Conservation (phyloP, 2,113 vertebrate species). For the Fulica atra region DNA sequence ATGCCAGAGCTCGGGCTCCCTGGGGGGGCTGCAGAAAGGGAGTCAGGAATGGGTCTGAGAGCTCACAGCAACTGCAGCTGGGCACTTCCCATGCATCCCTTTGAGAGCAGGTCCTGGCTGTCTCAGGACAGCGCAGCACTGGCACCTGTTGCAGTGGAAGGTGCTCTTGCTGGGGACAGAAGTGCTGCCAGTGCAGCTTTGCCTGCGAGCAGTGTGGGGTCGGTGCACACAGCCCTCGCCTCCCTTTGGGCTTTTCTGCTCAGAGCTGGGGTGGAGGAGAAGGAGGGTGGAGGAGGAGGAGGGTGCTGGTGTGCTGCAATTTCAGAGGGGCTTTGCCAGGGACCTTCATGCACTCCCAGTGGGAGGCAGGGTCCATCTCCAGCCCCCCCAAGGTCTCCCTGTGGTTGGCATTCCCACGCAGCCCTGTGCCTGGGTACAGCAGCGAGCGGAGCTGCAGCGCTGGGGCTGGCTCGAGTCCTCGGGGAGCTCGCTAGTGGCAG, state of each 20-base stretch:
- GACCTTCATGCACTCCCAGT: neutral
- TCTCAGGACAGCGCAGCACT: neutral
- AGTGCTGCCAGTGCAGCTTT: neutral
- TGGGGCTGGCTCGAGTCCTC: neutral
- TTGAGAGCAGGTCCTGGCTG: neutral
- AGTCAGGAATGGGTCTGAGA: neutral
- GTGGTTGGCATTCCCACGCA: neutral
- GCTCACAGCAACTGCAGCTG: neutral
- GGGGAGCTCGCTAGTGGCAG: neutral
- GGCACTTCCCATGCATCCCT: neutral
- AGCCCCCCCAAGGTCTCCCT: neutral
- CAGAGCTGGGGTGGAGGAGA: neutral
- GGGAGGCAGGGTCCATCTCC: neutral
- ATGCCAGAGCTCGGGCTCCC: no score
- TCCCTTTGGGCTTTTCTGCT: neutral
- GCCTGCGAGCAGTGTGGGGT: neutral
- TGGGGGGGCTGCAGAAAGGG: no score
- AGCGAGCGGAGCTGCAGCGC: rapidly evolving
- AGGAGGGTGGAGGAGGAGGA: no score
- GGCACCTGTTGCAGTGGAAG: rapidly evolving
- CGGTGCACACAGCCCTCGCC: neutral
- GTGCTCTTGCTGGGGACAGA: neutral
- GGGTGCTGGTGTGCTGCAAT: rapidly evolving
- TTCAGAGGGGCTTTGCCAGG: neutral
- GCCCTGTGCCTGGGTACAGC: neutral